Conservation (phyloP, 2,113 vertebrate genomes). For the Grus americana region DNA sequence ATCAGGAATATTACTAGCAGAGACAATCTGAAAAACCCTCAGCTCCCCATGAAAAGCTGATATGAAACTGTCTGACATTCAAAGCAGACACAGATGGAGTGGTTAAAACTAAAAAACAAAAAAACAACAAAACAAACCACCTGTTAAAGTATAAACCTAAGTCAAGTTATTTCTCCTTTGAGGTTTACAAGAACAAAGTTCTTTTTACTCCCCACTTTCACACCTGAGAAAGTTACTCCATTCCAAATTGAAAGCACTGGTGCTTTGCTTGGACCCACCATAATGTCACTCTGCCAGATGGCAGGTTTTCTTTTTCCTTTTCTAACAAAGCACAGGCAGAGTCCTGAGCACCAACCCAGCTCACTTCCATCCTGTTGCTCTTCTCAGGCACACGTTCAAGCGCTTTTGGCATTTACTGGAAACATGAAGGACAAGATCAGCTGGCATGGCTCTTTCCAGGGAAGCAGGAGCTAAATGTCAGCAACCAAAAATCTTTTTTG, state of each 20-base stretch:
- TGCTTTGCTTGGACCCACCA: neutral
- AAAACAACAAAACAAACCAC: neutral
- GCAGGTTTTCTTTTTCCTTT: neutral
- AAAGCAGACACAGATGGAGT: neutral
- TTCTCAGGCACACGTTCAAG: neutral
- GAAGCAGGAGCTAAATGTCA: neutral
- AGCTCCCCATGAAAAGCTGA: neutral
- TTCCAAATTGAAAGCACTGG: neutral
- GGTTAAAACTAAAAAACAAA: neutral
- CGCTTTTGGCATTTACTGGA: neutral
- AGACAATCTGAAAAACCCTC: neutral
- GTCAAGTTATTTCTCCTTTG: neutral
- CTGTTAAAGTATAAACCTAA: neutral
- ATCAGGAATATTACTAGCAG: neutral
- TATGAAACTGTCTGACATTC: neutral
- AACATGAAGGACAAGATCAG: neutral
- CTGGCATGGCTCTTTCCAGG: too few species aligned
- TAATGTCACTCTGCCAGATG: neutral
- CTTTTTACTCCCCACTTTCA: neutral
- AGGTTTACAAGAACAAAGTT: neutral
- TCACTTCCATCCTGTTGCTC: neutral
- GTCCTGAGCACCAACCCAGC: neutral
- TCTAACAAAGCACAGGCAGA: neutral
- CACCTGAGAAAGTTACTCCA: neutral
- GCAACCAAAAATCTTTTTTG: neutral